phyloP scores from a whole-genome alignment of 1,140 invertebrate genomes.

The Hypothenemus hampei region DNA sequence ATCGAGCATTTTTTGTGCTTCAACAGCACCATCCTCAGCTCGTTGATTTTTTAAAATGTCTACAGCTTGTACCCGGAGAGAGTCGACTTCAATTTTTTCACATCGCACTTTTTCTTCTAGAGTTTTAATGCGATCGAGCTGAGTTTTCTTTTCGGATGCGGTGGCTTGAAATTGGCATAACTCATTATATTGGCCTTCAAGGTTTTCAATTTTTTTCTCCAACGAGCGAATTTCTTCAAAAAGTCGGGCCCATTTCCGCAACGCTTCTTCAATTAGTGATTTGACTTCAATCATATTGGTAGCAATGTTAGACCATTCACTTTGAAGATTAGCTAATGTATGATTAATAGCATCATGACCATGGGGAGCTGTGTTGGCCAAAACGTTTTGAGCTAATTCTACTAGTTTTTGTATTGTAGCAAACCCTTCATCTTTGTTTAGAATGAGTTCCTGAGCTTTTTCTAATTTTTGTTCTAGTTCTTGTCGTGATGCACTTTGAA shows the following conservation, averaged over 20 bases:
- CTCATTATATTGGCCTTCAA: slow-evolving; percentile 68
- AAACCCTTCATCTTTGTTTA: slow-evolving; percentile 89
- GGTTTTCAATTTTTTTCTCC: slow-evolving; percentile 74
- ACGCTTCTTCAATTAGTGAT: slow-evolving; percentile 79
- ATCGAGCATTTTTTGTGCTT: slow-evolving; percentile 79
- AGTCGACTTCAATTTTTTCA: slow-evolving; percentile 90
- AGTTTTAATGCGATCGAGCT: slow-evolving; percentile 78
- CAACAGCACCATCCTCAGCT: slow-evolving; percentile 72
- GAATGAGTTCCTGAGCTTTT: slow-evolving; percentile 76
- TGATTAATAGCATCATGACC: slow-evolving; percentile 83
- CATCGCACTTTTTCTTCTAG: slow-evolving; percentile 85
- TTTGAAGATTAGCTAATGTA: slow-evolving; percentile 78
- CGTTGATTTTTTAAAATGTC: slow-evolving; percentile 83
- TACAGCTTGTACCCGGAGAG: slow-evolving; percentile 76
- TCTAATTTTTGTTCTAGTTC: slow-evolving; percentile 81
- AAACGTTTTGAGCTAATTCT: slow-evolving; percentile 84
- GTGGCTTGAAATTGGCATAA: slow-evolving; percentile 70
- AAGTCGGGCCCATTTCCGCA: slow-evolving; percentile 84
- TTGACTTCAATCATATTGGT: slow-evolving; percentile 88
- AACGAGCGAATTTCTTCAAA: slow-evolving; percentile 82
- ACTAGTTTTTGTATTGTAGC: slow-evolving; percentile 79
- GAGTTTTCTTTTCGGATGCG: slow-evolving; percentile 77
- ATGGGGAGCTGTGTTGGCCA: slow-evolving; percentile 84
- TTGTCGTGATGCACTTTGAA: slow-evolving; percentile 73
- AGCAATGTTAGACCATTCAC: slow-evolving; percentile 82